Base-by-base conservation (phyloP, 2,797 vertebrate species). In the Steatocranus sp. region DNA sequence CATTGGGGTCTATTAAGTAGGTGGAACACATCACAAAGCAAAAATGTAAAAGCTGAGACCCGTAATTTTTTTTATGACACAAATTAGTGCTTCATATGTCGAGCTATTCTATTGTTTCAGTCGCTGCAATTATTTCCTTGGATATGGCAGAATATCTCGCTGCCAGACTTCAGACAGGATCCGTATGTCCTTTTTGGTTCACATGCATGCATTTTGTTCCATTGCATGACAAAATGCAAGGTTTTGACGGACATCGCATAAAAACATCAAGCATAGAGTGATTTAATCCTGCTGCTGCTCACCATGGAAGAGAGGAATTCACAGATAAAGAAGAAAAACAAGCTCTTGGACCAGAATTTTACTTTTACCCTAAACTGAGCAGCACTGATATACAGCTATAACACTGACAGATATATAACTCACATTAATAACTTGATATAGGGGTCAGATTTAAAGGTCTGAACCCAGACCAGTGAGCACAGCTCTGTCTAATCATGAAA, bases 1-100 rank as follows among this genome's bases (percentile, higher is more conserved):
- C 70, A 77, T 6, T 76, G 58, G 61, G 30, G 18, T 58, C 49
- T 76, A 32, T 83, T 76, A 76, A 80, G 51, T 49, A 49, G 70
- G 66, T 49, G 53, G 75, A 81, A 10, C 74, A 38, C 9, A 11
- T 38, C 2, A 18, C 75, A 56, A 68, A 25, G 78, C 77, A 77
- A 75, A 77, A 58, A 68, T 20, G n/a, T 20, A 27, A 58, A 76
- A 73, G 18, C 41, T 10, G 27, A 75, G 12, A 49, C 36, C 4
- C 25, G 51, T 34, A 30, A 32, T 74, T 70, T 78, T 53, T 76
- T 54, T 76, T 30, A 53, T 58, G 46, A 79, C 38, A 68, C 0
- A n/a, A 66, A 54, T 63, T 81, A 10, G 7, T 36, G 27, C 76
- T 70, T 66, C 30, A 5, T 14, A 18, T 61, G 14, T 18, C 2